Base-by-base conservation (phyloP, 2,888 invertebrate genomes). In the Julus scandinavius region DNA sequence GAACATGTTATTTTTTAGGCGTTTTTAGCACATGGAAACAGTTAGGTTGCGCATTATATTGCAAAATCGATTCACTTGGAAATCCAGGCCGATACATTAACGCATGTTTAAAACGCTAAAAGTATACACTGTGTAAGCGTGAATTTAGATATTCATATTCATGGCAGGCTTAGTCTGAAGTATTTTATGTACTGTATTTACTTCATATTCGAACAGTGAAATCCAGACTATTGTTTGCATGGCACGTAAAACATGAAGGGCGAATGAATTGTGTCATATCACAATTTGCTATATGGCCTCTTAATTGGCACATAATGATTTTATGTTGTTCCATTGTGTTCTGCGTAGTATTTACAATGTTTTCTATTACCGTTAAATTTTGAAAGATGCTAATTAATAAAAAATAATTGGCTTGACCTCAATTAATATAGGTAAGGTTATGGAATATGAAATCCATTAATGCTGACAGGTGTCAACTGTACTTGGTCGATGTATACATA, bases 211-310 rank as follows among this genome's bases (percentile, higher is more conserved):
- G 29, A 40, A 80, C 38, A 80, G 15, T 38, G 38, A 80, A 80
- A 80, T 38, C 80, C 80, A 80, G 80, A 80, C 38, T 29, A 40
- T 80, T 40, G 80, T 80, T 80, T 80, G 38, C 38, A 80, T 80
- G 72, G 38, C 38, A 80, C 13, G 38, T 40, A 38, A 40, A 29
- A 29, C 9, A 80, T 80, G 80, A 80, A 80, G 80, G 80, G 5
- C 80, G 80, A 80, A 80, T 29, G 80, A 80, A 80, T 80, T 80
- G 80, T 38, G 29, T 38, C 80, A 38, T 80, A 38, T 38, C 13
- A 11, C 29, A 38, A 80, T 80, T 15, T 40, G 13, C 80, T 38
- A 80, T 13, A 38, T 15, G 38, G 38, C 38, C 5, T 15, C 15
- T 80, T 80, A 38, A 80, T 80, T 80, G 38, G 15, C 38, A 13